Percentiles rank a stretch among this genome's conserved stretches.
Evolutionary conservation across 2,888 invertebrate species (phyloP).

Genomic region (Steinernema hermaphroditum): DNA sequence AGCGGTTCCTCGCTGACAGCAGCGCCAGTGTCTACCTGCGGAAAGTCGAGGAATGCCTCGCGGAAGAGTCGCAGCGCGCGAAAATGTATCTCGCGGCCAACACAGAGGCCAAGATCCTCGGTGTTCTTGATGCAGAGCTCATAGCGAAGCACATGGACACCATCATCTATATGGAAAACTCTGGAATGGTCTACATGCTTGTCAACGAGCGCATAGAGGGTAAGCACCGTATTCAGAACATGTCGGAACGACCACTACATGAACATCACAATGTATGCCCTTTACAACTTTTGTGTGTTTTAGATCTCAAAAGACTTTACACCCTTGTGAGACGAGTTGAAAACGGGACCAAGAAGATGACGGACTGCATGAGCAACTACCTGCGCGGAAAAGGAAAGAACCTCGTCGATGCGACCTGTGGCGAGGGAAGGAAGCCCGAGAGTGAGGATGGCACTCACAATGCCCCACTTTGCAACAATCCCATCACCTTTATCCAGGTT

Average conservation of each 20-base stretch:
- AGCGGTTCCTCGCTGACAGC: conserved; percentile 94
- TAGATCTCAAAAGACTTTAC: conserved; percentile 93
- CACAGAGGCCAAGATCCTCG: conserved; percentile 89
- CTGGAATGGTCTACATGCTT: conserved; percentile 95
- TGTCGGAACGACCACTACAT: no score
- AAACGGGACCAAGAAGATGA: conserved; percentile 90
- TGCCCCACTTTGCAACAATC: conserved; percentile 71
- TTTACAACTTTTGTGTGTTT: no score
- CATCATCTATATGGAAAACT: conserved; percentile 95
- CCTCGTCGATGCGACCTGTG: conserved; percentile 84
- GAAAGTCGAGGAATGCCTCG: conserved; percentile 89
- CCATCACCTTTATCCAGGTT: conserved; percentile 81
- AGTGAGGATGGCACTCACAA: conserved; percentile 65
- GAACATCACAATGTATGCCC: no score
- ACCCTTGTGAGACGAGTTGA: conserved; percentile 87
- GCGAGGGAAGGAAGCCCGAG: conserved; percentile 73
- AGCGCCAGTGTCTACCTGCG: conserved; percentile 97
- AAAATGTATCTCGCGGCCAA: conserved; percentile 95
- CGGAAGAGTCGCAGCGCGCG: conserved; percentile 93
- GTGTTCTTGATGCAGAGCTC: conserved; percentile 90
- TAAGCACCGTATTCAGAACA: no score
- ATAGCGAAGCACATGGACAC: conserved; percentile 98
- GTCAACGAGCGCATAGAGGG: conserved; percentile 89
- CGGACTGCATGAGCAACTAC: conserved; percentile 80
- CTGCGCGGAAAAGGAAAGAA: conserved; percentile 91